phyloP scores from a whole-genome alignment of 2,888 invertebrate genomes.

The Leptothorax acervorum region DNA sequence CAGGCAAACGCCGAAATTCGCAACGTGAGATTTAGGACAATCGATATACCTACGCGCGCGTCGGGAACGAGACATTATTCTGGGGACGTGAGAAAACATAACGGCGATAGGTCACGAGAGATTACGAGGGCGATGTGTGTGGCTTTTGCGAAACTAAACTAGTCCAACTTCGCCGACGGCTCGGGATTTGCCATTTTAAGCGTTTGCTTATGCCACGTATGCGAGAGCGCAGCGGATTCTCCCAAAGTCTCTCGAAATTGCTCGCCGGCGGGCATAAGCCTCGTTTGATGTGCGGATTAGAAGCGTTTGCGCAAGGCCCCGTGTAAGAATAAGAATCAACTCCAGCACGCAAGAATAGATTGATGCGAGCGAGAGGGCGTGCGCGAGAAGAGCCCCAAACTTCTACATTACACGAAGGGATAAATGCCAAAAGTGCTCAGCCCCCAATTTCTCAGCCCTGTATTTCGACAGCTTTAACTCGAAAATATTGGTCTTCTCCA shows the following conservation, averaged over 20 bases:
- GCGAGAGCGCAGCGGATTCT: constrained; percentile 34
- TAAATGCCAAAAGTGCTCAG: neutral
- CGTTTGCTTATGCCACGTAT: constrained; percentile 42
- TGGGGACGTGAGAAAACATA: constrained; percentile 45
- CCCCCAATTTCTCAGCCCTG: neutral
- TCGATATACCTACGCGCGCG: constrained; percentile 22
- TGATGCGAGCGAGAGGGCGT: neutral
- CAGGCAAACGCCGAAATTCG: constrained; percentile 10
- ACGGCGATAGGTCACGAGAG: constrained; percentile 52
- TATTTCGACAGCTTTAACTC: neutral
- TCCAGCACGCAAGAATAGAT: neutral
- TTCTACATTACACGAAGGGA: neutral
- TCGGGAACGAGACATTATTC: constrained; percentile 30
- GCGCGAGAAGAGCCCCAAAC: neutral
- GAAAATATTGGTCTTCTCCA: neutral
- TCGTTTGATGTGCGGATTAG: constrained; percentile 49
- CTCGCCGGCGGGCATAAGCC: constrained; percentile 15
- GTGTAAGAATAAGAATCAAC: constrained; percentile 35
- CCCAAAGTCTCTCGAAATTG: constrained; percentile 40
- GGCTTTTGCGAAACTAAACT: constrained; percentile 43
- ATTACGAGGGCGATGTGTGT: constrained; percentile 37
- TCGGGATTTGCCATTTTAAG: constrained; percentile 42
- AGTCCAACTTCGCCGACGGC: constrained; percentile 36
- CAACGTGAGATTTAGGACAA: constrained; percentile 34
- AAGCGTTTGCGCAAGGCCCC: constrained; percentile 22